Evolutionary conservation across 1,140 invertebrate genomes (phyloP), one percentile per base, ranked within the genome.

Genomic region (Papilio machaon): DNA sequence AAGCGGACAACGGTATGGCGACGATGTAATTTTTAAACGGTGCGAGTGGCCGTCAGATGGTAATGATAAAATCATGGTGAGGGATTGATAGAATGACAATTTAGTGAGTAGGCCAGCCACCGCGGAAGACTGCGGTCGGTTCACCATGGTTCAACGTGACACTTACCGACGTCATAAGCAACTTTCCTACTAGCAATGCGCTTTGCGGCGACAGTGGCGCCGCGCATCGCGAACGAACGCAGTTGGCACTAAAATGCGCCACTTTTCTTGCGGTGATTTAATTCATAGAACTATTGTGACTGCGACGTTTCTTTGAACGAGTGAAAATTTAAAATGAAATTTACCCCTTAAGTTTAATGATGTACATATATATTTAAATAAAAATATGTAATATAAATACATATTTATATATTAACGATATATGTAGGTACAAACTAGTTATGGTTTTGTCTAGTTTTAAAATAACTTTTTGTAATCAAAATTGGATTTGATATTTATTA

Each of bases 121-220:
- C 86, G 89, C 88, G 88, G 91, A 93, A 92, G 91, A 92, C 91
- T 88, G 82, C 82, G 89, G 85, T 84, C 89, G 90, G 92, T 94
- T 94, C 93, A 94, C 89, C 89, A 87, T 93, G 88, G 93, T 94
- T 94, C 93, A 94, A 91, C 87, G 93, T 94, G 92, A 94, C 91
- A 94, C 93, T 94, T 94, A 89, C 86, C 88, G 85, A 92, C 91
- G 91, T 93, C 91, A 92, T 91, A 90, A 91, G 89, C 91, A 94
- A 94, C 93, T 94, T 94, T 94, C 93, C 93, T 94, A 94, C 89
- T 90, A 94, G 93, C 90, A 91, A 93, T 94, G 92, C 91, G 91
- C 89, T 89, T 86, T 85, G 79, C 38, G 84, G 78, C 82, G 87
- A 86, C 85, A 79, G 82, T 78, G 89, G 89, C 90, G 91, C 88